Conservation (phyloP, 2,888 invertebrate species). For the Chaitophorus viminalis region DNA sequence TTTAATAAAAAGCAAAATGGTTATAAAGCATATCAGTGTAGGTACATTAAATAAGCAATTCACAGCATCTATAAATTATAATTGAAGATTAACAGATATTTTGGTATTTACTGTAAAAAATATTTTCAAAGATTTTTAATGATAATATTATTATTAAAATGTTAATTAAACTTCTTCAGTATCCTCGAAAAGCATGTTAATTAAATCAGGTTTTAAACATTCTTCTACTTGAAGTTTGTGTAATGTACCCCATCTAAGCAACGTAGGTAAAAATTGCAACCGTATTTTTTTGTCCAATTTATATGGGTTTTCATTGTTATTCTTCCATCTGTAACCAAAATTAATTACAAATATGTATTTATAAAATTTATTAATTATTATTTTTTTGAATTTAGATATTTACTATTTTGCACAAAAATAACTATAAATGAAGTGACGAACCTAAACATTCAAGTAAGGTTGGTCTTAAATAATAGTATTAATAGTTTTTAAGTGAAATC, state of each 20-base stretch:
- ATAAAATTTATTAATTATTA: not conserved
- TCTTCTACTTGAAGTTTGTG: constrained; percentile 83
- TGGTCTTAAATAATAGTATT: too few relatives aligned
- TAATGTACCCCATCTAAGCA: constrained; percentile 81
- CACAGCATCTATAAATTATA: not conserved
- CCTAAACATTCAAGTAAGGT: too few relatives aligned
- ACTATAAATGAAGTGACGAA: too few relatives aligned
- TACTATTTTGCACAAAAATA: too few relatives aligned
- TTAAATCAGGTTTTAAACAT: constrained; percentile 77
- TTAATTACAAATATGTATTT: constrained; percentile 65
- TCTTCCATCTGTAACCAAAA: constrained; percentile 78
- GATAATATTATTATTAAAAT: not conserved
- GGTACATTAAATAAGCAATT: too few relatives aligned
- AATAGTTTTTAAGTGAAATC: too few relatives aligned
- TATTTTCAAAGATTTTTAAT: not conserved
- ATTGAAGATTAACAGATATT: not conserved
- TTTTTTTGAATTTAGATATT: too few relatives aligned
- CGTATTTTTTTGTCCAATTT: constrained; percentile 78
- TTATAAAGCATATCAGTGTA: too few relatives aligned
- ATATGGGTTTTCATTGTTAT: constrained; percentile 79
- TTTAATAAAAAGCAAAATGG: too few relatives aligned
- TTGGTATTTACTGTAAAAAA: not conserved
- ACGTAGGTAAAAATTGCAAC: constrained; percentile 83
- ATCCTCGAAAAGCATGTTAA: constrained; percentile 83
- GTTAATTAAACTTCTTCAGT: constrained; percentile 70